phyloP scores from a whole-genome alignment of 2,888 invertebrate genomes.

The Graphium colonna region DNA sequence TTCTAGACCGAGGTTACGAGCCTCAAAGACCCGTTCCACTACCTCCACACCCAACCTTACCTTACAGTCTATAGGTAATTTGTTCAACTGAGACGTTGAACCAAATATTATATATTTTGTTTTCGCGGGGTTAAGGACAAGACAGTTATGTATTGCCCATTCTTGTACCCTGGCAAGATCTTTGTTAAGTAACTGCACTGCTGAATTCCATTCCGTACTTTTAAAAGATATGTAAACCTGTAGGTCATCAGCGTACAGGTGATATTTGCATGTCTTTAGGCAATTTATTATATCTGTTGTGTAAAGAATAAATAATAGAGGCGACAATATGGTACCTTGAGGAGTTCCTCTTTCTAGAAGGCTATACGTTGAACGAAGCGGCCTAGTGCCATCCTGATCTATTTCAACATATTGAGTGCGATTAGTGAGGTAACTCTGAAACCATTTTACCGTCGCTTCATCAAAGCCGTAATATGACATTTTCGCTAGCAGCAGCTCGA shows the following conservation, averaged over 20 bases:
- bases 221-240: not conserved
- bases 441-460: not conserved
- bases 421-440: conserved; percentile 3
- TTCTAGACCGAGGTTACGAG: no score
- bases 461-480: conserved; percentile 17
- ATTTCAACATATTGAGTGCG: conserved; percentile 8
- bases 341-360: conserved; percentile 1
- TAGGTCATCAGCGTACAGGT: not conserved
- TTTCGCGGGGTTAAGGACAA: not conserved
- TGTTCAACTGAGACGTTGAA: not conserved
- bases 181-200: not conserved
- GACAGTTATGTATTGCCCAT: not conserved
- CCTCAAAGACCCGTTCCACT: not conserved
- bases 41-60: not conserved
- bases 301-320: conserved; percentile 5
- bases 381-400: not conserved
- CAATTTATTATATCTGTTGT: conserved; percentile 1
- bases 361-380: not conserved
- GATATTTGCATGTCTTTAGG: not conserved
- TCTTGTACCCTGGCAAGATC: not conserved
- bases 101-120: not conserved
- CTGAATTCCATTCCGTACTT: not conserved
- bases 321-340: conserved; percentile 3
- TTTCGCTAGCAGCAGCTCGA: conserved; percentile 6
- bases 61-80: not conserved